Percentiles rank a stretch among this genome's conserved stretches.
Evolutionary conservation across 1,140 invertebrate species (phyloP).

Genomic region (Dinoponera quadriceps): DNA sequence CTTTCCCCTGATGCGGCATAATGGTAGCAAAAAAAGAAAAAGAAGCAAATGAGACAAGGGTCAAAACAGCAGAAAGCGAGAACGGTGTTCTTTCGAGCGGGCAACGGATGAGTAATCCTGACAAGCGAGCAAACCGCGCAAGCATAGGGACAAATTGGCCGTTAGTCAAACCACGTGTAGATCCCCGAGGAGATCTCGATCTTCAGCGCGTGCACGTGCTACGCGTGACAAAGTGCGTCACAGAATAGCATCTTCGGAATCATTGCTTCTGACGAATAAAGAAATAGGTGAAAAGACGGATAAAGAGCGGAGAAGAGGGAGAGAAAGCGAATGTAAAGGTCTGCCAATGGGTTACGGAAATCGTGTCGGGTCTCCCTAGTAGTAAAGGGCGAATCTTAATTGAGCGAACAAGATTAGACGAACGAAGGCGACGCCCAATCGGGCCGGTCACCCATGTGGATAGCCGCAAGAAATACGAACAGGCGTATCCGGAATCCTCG

Average conservation of each 20-base stretch:
- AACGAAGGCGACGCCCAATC: background rate
- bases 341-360: background rate
- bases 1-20: background rate
- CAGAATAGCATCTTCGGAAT: background rate
- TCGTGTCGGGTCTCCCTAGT: background rate
- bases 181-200: background rate
- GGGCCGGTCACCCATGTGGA: background rate
- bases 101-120: background rate
- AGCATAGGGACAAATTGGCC: slow-evolving; percentile 27
- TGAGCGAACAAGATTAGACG: background rate
- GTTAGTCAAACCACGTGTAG: background rate
- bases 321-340: background rate
- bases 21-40: background rate
- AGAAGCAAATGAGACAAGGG: background rate
- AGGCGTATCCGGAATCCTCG: too few relatives aligned
- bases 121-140: background rate
- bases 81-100: background rate
- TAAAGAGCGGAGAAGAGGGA: background rate
- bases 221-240: background rate
- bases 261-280: too few relatives aligned
- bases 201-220: background rate
- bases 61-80: background rate
- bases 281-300: background rate
- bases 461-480: background rate
- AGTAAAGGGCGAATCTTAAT: background rate